phyloP scores from a whole-genome alignment of 1,140 invertebrate species.

The Drosophila paulistorum region DNA sequence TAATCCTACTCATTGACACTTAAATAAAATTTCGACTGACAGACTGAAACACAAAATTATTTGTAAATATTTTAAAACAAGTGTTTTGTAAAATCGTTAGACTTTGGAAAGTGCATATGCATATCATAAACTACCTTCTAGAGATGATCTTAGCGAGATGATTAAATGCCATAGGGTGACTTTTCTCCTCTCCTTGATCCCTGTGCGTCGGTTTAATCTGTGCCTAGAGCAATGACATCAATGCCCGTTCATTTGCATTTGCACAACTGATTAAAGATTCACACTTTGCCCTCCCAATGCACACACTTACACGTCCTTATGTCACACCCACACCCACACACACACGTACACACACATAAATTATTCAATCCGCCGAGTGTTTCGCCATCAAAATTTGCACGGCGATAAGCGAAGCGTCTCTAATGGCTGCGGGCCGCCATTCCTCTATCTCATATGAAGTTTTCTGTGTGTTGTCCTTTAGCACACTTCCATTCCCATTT shows the following conservation, averaged over 20 bases:
- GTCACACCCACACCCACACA: background rate
- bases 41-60: background rate
- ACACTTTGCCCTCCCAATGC: slow-evolving; percentile 24
- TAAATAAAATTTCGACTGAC: background rate
- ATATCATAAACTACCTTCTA: background rate
- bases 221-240: slow-evolving; percentile 28
- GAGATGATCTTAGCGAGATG: background rate
- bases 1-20: background rate
- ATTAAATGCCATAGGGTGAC: slow-evolving; percentile 3
- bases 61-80: background rate
- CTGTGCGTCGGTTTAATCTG: slow-evolving; percentile 27
- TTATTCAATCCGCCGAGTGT: slow-evolving; percentile 53
- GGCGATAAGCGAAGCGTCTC: slow-evolving; percentile 16
- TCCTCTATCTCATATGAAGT: background rate
- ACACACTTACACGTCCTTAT: background rate
- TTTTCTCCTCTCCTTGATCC: background rate
- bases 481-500: slow-evolving; percentile 9
- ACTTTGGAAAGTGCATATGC: background rate
- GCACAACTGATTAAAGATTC: slow-evolving; percentile 51
- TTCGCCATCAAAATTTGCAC: slow-evolving; percentile 45
- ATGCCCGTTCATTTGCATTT: slow-evolving; percentile 52
- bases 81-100: background rate
- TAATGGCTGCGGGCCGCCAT: slow-evolving; percentile 31
- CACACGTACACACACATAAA: slow-evolving; percentile 20
- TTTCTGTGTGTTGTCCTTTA: background rate